phyloP scores from a whole-genome alignment of 2,888 invertebrate species.

The Noctua fimbriata region DNA sequence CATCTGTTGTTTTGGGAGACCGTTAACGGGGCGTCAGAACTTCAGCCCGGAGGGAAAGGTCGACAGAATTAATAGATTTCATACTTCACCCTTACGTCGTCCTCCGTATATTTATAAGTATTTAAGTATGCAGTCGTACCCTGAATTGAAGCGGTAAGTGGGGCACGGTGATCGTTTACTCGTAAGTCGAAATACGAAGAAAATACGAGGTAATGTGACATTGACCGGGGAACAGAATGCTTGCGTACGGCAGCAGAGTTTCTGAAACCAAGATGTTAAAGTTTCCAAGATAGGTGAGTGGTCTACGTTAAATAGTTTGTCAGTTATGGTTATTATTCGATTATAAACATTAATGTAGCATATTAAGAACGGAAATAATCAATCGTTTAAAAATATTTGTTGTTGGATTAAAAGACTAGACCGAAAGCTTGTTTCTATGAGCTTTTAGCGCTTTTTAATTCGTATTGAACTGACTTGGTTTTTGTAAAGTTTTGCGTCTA shows the following conservation, averaged over 20 bases:
- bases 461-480: not conserved
- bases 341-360: constrained; percentile 28
- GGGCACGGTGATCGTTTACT: constrained; percentile 30
- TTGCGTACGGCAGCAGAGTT: not conserved
- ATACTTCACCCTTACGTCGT: constrained; percentile 50
- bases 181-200: constrained; percentile 17
- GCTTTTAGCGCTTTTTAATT: constrained; percentile 4
- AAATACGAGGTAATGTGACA: constrained; percentile 27
- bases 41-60: constrained; percentile 64
- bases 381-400: constrained; percentile 2
- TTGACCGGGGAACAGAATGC: constrained; percentile 6
- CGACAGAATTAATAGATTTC: constrained; percentile 69
- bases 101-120: constrained; percentile 32
- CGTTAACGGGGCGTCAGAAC: constrained; percentile 69
- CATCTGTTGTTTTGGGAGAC: constrained; percentile 67
- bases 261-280: not conserved
- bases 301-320: not conserved
- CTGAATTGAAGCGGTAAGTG: constrained; percentile 36
- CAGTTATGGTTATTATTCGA: not conserved
- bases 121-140: constrained; percentile 35
- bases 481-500: not conserved
- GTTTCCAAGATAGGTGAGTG: not conserved
- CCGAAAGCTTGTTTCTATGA: constrained; percentile 15
- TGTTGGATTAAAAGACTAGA: not conserved
- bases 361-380: constrained; percentile 47